phyloP scores from a whole-genome alignment of 1,140 invertebrate genomes.

The Drosophila gunungcola region DNA sequence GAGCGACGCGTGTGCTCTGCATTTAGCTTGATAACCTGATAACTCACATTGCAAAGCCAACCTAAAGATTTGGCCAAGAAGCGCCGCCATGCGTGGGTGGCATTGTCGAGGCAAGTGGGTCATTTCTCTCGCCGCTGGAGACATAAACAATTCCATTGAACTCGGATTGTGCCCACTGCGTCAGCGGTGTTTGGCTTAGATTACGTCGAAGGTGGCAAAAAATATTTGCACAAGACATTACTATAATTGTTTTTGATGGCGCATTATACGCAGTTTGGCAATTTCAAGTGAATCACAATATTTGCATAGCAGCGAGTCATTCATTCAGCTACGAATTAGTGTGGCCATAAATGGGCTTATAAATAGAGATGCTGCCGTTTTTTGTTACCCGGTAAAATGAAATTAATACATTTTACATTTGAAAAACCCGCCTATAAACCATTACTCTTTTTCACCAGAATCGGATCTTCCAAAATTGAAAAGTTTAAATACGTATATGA shows the following conservation, averaged over 20 bases:
- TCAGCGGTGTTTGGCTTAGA: conserved; percentile 31
- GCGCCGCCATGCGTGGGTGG: conserved; percentile 37
- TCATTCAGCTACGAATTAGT: conserved; percentile 61
- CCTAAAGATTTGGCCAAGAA: conserved; percentile 39
- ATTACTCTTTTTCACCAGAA: no score
- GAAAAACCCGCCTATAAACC: background rate
- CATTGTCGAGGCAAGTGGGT: conserved; percentile 26
- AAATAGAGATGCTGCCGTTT: conserved; percentile 47
- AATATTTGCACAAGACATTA: conserved; percentile 70
- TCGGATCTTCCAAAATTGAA: no score
- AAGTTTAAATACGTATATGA: no score
- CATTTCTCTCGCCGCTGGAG: conserved; percentile 25
- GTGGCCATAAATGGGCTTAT: conserved; percentile 55
- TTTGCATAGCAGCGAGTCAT: conserved; percentile 57
- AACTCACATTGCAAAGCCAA: conserved; percentile 18
- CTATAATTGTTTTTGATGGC: conserved; percentile 39
- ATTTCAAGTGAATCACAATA: conserved; percentile 67
- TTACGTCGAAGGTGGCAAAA: conserved; percentile 43
- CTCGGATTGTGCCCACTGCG: conserved; percentile 48
- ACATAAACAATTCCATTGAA: conserved; percentile 74
- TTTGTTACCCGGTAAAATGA: conserved; percentile 38
- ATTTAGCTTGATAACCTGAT: conserved; percentile 37
- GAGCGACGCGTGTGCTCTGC: conserved; percentile 55
- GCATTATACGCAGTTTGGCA: conserved; percentile 52
- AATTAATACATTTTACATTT: background rate